phyloP scores from a whole-genome alignment of 1,140 invertebrate species.

The Zaprionus nigranus region DNA sequence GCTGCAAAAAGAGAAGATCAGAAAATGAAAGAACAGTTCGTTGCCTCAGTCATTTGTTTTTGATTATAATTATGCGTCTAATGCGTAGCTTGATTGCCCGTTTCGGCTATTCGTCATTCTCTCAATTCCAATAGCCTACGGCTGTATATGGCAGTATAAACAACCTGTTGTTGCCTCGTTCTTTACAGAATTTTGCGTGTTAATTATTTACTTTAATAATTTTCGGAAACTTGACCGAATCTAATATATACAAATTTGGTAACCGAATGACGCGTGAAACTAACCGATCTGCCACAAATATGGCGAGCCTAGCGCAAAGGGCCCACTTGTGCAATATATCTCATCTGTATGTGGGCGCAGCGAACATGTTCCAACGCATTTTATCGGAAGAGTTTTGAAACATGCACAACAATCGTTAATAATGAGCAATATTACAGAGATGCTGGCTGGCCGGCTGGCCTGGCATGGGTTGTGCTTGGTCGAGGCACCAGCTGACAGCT shows the following conservation, averaged over 20 bases:
- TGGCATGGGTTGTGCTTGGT: neutral
- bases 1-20: slow-evolving; percentile 26
- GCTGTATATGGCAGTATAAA: neutral
- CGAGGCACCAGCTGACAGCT: slow-evolving; percentile 7
- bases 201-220: slow-evolving; percentile 9
- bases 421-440: slow-evolving; percentile 18
- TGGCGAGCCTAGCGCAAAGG: neutral
- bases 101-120: neutral
- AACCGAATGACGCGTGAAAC: slow-evolving; percentile 3
- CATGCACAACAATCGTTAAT: slow-evolving; percentile 21
- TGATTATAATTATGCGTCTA: slow-evolving; percentile 8
- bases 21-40: neutral
- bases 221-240: slow-evolving; percentile 6
- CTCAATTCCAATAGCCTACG: neutral
- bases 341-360: slow-evolving; percentile 65
- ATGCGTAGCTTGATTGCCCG: neutral
- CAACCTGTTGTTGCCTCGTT: neutral
- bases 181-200: slow-evolving; percentile 6
- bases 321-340: slow-evolving; percentile 86
- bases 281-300: neutral
- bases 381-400: slow-evolving; percentile 64
- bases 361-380: slow-evolving; percentile 75
- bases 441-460: slow-evolving; percentile 15
- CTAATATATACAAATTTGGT: slow-evolving; percentile 14
- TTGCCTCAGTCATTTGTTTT: slow-evolving; percentile 15